Base-by-base conservation (phyloP, 2,888 invertebrate genomes). In the Atrina japonica region DNA sequence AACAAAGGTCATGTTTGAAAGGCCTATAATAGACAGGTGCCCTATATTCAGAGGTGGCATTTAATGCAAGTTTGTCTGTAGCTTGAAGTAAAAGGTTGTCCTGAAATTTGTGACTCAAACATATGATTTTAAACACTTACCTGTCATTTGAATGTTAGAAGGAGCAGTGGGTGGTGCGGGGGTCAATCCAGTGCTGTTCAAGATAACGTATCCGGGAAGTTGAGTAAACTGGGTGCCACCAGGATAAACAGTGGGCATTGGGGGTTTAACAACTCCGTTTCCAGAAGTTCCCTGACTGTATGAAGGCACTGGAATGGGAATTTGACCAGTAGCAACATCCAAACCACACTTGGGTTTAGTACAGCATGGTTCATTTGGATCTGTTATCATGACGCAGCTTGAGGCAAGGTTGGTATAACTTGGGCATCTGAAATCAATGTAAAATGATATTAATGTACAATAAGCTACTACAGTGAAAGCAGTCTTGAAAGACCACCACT, bases 331-430 rank as follows among this genome's bases (percentile, higher is more conserved):
- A 43, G 78, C 73, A 27, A 78, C 76, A 53, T 82, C 80, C n/a
- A 63, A 63, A 14, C 63, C 70, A 65, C 84, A 84, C 35, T 71
- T 61, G 9, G 82, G 82, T 0, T 70, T 59, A 64, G 66, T 75
- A 64, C 84, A 84, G 65, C 84, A 84, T 9, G 73, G 75, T 18
- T 84, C 84, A 35, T 80, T 82, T n/a, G 75, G 65, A 29, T 83
- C 80, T 16, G 75, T 66, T 18, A 70, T 70, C 67, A 79, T 59
- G 16, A 61, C 65, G 61, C 84, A 84, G 6, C 77, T 70, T 7
- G 77, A 71, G 29, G 82, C 74, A 9, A 83, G 65, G 9, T 70
- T 58, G 30, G 72, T 74, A 49, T 83, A 80, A 14, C 49, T 65
- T 58, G 83, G 81, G 55, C 84, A 84, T 43, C 84, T 84, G 70